phyloP scores from a whole-genome alignment of 2,113 vertebrate species.

The Rafetus swinhoei region DNA sequence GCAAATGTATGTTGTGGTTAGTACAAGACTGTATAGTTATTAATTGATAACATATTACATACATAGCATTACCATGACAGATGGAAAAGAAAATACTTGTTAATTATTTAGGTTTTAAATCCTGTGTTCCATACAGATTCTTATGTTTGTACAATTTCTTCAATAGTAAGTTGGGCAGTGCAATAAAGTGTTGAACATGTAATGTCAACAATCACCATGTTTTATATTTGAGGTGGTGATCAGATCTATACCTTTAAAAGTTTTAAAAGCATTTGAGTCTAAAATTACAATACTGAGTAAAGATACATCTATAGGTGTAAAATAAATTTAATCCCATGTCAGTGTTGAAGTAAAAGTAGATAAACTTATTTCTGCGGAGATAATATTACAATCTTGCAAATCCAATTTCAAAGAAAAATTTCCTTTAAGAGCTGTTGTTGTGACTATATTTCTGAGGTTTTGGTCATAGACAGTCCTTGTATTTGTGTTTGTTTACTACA shows the following conservation, averaged over 20 bases:
- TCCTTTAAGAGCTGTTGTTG: neutral
- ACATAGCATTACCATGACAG: neutral
- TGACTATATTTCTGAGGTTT: neutral
- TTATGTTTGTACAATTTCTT: neutral
- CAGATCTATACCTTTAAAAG: neutral
- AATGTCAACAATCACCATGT: neutral
- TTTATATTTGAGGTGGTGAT: neutral
- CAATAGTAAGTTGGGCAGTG: neutral
- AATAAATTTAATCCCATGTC: neutral
- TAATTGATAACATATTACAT: neutral
- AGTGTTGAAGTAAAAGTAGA: neutral
- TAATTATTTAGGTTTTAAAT: neutral
- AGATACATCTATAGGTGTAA: neutral
- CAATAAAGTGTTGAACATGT: neutral
- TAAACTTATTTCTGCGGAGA: neutral
- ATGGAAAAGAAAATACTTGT: neutral
- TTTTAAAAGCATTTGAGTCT: neutral
- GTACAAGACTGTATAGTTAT: rapidly evolving
- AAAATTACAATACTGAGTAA: neutral
- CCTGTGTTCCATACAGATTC: neutral
- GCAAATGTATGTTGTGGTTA: neutral
- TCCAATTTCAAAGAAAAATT: neutral
- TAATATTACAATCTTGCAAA: neutral
- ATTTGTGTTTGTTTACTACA: slow-evolving; percentile 12
- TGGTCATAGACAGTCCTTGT: neutral